Percentiles rank a stretch among this genome's conserved stretches.
phyloP scores from a whole-genome alignment of 2,113 vertebrate species.

The Peucedramus taeniatus region DNA sequence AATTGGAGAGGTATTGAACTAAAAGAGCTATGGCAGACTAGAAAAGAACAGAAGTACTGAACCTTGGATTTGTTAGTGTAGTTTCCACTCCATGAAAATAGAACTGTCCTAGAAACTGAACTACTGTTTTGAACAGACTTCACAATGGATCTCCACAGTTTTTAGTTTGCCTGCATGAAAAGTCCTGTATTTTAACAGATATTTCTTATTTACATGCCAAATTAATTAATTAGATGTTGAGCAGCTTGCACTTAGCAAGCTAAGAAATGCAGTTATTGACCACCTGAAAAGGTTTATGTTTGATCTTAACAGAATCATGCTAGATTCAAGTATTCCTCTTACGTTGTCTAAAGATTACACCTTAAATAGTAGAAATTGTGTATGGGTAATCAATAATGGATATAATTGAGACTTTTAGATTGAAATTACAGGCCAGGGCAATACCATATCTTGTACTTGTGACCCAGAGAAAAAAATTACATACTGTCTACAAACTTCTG shows the following conservation, averaged over 20 bases:
- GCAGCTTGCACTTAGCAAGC: not conserved
- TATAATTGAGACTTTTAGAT: not conserved
- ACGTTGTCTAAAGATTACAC: not conserved
- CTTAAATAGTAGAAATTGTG: not conserved
- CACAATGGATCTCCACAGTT: not conserved
- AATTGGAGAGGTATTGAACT: not conserved
- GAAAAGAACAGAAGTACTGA: not conserved
- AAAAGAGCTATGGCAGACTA: not conserved
- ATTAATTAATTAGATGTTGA: not conserved
- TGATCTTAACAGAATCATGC: not conserved
- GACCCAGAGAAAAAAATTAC: not conserved
- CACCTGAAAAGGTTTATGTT: not conserved
- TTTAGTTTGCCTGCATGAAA: not conserved
- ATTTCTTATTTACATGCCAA: not conserved
- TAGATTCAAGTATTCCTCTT: not conserved
- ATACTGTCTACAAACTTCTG: not conserved
- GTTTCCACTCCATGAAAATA: conserved; percentile 19
- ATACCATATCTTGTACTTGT: not conserved
- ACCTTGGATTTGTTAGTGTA: not conserved
- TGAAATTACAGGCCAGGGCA: not conserved
- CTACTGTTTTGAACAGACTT: conserved; percentile 25
- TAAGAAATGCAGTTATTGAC: not conserved
- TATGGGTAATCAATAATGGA: not conserved
- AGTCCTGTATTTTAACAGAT: not conserved
- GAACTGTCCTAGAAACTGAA: not conserved